A percentile compares a stretch with the other conserved stretches of the same genome.
Evolutionary conservation across 1,140 invertebrate species (phyloP).

Genomic region (Brachionus sp.): DNA sequence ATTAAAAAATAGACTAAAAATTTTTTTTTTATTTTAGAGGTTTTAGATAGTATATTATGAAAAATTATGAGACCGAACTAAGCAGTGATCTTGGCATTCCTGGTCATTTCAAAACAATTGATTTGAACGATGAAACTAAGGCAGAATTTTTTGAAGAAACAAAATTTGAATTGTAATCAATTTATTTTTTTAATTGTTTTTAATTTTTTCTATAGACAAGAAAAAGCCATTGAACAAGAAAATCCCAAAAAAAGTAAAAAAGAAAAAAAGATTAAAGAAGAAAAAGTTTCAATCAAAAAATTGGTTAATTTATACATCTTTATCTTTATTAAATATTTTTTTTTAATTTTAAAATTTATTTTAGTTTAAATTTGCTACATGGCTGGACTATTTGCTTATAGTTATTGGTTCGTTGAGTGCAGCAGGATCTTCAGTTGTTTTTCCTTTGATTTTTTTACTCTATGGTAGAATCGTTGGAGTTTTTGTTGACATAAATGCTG

Average conservation of each 20-base stretch:
- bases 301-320: background rate
- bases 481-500: background rate
- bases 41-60: background rate
- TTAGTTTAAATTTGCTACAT: slow-evolving; percentile 40
- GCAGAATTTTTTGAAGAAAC: background rate
- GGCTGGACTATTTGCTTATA: slow-evolving; percentile 12
- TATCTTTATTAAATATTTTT: background rate
- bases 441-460: slow-evolving; percentile 2
- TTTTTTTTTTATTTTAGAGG: background rate
- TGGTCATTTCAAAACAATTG: background rate
- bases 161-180: background rate
- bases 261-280: background rate
- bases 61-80: background rate
- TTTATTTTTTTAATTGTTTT: background rate
- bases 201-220: background rate
- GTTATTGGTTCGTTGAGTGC: background rate
- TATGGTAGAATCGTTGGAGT: slow-evolving; percentile 22
- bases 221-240: background rate
- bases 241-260: background rate
- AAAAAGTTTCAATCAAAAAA: background rate
- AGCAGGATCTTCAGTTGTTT: background rate
- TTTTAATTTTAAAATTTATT: background rate
- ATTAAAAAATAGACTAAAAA: background rate
- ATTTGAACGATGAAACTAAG: background rate
- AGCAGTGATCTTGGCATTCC: background rate